Percentiles rank a stretch among this genome's conserved stretches.
Evolutionary conservation across 2,113 vertebrate genomes (phyloP).

Genomic region (Cololabis saira): DNA sequence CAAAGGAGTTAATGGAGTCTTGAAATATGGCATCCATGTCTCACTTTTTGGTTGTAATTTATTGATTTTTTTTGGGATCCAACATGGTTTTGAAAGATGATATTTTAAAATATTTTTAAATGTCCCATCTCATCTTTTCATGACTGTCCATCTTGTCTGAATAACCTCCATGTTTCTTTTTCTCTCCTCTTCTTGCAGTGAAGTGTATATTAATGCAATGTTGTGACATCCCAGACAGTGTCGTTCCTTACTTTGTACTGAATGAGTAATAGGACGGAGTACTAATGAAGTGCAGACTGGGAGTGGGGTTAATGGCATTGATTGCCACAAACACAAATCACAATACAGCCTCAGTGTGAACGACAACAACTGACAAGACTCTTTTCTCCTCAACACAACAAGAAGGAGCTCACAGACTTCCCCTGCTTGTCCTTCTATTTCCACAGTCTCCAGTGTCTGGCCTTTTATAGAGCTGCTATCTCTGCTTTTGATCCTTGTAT

Average conservation of each 20-base stretch:
- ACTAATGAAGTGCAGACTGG: constrained; percentile 45
- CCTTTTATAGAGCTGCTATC: not conserved
- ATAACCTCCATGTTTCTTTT: too few species aligned
- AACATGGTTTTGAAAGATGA: too few species aligned
- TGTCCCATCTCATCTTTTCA: too few species aligned
- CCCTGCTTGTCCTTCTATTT: constrained; percentile 17
- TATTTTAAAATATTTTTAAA: too few species aligned
- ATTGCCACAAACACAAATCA: constrained; percentile 36
- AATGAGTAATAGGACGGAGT: constrained; percentile 21
- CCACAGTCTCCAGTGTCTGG: not conserved
- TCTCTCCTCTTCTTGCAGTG: too few species aligned
- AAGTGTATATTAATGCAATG: too few species aligned
- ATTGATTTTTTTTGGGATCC: too few species aligned
- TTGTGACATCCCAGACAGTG: not conserved
- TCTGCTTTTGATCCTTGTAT: constrained; percentile 21
- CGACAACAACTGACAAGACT: constrained; percentile 33
- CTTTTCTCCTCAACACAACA: constrained; percentile 55
- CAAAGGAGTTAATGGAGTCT: too few species aligned
- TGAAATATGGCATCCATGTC: too few species aligned
- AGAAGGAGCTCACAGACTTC: constrained; percentile 28
- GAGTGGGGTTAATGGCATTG: constrained; percentile 40
- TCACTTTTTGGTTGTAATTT: too few species aligned
- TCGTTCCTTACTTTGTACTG: not conserved
- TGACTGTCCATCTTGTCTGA: too few species aligned
- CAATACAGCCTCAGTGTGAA: constrained; percentile 51